Base-by-base conservation (phyloP, 2,797 vertebrate genomes). In the Coccyzus lansbergi region DNA sequence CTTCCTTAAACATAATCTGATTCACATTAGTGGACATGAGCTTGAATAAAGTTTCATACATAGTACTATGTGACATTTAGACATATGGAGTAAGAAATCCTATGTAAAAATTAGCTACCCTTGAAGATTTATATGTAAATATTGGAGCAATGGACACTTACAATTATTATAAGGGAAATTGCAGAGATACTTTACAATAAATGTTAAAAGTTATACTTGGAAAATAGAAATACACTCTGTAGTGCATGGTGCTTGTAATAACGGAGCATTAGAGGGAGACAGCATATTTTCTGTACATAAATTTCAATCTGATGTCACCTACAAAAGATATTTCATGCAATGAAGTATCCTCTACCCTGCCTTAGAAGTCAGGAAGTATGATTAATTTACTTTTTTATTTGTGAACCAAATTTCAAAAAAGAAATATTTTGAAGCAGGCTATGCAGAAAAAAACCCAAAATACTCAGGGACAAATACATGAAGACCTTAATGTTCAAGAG, bases 251-350 rank as follows among this genome's bases (percentile, higher is more conserved):
- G 15, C 21, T 75, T 25, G 34, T 44, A 36, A 5, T 28, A 70
- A 62, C 69, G 1, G 2, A 78, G 29, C 29, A 15, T 34, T 52
- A 88, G 4, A 25, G 58, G 31, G 7, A 63, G 67, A 34, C 5
- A 15, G 9, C 2, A 36, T 1, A 9, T 52, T 78, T 85, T 71
- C 42, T 92, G 26, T 22, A 67, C 17, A 28, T 62, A 21, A 7
- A 7, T 71, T 48, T 72, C 10, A 25, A 70, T 85, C 20, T 51
- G 55, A 29, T 31, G 49, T 77, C 8, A 85, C 5, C 6, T 53
- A 10, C 25, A 71, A 25, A 63, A 48, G 12, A 72, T 5, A 60
- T 2, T 1, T 2, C 2, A 36, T n/a, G 5, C 0, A 0, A 46
- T 42, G n/a, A 64, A 33, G 5, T 29, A 48, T 31, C 16, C 76